Conservation (phyloP, 2,888 invertebrate genomes). For the Ectropis crepuscularia region DNA sequence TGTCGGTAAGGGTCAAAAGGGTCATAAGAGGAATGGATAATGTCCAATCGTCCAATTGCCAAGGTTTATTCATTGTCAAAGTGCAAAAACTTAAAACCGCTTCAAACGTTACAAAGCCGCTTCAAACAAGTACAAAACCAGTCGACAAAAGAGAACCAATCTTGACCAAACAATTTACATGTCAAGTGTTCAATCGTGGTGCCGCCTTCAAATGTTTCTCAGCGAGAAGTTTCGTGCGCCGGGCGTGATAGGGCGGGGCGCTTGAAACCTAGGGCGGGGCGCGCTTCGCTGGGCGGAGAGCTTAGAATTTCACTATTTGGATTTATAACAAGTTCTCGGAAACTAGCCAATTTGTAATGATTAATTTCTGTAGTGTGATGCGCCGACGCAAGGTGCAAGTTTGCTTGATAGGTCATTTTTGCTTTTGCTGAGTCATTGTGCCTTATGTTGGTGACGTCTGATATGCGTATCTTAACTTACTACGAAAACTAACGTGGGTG, state of each 20-base stretch:
- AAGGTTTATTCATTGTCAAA: no score
- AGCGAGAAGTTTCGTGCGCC: conserved; percentile 43
- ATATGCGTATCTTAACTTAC: no score
- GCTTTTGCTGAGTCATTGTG: conserved; percentile 45
- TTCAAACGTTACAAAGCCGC: conserved; percentile 1
- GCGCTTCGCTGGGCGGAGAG: conserved; percentile 27
- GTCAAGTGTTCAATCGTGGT: conserved; percentile 48
- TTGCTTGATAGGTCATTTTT: conserved; percentile 18
- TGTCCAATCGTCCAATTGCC: no score
- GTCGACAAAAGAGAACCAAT: conserved; percentile 53
- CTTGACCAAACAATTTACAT: conserved; percentile 70
- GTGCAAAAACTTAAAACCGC: no score
- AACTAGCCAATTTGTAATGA: conserved; percentile 68
- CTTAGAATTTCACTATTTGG: conserved; percentile 52
- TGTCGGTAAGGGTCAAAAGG: no score
- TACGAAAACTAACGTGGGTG: no score
- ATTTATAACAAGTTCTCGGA: conserved; percentile 58
- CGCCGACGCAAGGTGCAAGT: conserved; percentile 56
- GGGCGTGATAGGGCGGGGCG: conserved; percentile 76
- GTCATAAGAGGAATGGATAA: no score
- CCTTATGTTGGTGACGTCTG: background rate
- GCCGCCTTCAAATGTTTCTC: conserved; percentile 42
- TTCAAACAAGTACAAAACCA: conserved; percentile 31
- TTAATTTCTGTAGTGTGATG: conserved; percentile 59
- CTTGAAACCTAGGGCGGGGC: conserved; percentile 61